These are phyloP conservation scores for Limonius californicus DNA, from an alignment of 1,140 invertebrate genomes.

Conservation along the genomic window DNA sequence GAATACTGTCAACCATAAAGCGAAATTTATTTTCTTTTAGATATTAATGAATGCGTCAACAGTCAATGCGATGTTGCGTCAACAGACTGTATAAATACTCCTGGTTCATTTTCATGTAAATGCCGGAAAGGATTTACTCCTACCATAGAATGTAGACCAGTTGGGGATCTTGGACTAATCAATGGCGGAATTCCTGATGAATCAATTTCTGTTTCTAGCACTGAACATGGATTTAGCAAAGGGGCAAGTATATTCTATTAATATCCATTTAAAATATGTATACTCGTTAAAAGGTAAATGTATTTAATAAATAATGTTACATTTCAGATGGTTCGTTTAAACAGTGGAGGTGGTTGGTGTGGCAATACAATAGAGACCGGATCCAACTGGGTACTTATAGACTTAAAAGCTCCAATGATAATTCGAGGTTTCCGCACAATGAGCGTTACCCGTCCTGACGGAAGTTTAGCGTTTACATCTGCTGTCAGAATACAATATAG, in stretches of 20 bases:
- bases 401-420: slow-evolving; percentile 85
- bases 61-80: slow-evolving; percentile 87
- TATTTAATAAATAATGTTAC: neutral
- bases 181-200: slow-evolving; percentile 87
- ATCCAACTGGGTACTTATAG: slow-evolving; percentile 83
- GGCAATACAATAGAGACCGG: slow-evolving; percentile 79
- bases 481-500: slow-evolving; percentile 83
- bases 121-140: slow-evolving; percentile 82
- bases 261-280: slow-evolving; percentile 10
- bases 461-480: slow-evolving; percentile 79
- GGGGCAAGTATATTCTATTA: slow-evolving; percentile 54
- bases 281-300: too few species aligned
- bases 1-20: slow-evolving; percentile 13
- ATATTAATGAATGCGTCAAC: slow-evolving; percentile 88
- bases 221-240: slow-evolving; percentile 78
- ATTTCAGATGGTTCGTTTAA: slow-evolving; percentile 69
- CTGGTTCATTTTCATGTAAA: slow-evolving; percentile 89
- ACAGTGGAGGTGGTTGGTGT: slow-evolving; percentile 84
- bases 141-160: slow-evolving; percentile 83
- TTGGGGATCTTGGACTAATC: slow-evolving; percentile 82
- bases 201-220: slow-evolving; percentile 79
- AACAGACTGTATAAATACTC: slow-evolving; percentile 87
- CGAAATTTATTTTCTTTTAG: slow-evolving; percentile 52
- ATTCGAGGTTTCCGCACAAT: slow-evolving; percentile 86
- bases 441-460: slow-evolving; percentile 73